Percentiles rank a stretch among this genome's conserved stretches.
Evolutionary conservation across 2,797 vertebrate genomes (phyloP).

Genomic region (Notolepis coatsorum): DNA sequence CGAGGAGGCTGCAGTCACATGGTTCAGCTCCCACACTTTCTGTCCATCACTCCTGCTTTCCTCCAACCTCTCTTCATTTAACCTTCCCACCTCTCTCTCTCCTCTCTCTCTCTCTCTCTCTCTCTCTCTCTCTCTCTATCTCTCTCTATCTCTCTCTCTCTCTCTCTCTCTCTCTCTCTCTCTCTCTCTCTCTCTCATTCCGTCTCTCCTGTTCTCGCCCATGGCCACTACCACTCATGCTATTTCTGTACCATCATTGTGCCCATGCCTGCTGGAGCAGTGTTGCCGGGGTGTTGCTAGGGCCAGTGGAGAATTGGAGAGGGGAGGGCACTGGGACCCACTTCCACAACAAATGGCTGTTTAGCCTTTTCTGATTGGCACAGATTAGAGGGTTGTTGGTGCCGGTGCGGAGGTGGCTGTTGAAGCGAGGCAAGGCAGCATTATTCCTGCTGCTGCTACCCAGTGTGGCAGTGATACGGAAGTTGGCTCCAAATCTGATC

Average conservation of each 20-base stretch:
- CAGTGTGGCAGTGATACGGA: too few relatives aligned
- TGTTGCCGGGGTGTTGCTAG: conserved; percentile 65
- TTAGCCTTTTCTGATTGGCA: conserved; percentile 78
- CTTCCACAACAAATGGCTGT: conserved; percentile 74
- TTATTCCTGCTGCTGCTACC: conserved; percentile 45
- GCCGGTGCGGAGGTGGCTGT: conserved; percentile 66
- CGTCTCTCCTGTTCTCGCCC: conserved; percentile 24
- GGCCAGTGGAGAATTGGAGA: conserved; percentile 53
- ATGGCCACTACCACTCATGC: conserved; percentile 64
- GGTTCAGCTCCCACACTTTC: conserved; percentile 2
- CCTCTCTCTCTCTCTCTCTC: neutral
- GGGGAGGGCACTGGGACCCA: conserved; percentile 50
- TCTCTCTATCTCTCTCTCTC: neutral
- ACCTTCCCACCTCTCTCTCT: conserved; percentile 13
- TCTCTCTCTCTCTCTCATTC: conserved; percentile 13
- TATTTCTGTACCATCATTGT: conserved; percentile 69
- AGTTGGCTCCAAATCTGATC: too few relatives aligned
- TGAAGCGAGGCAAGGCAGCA: conserved; percentile 49
- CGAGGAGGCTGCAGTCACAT: conserved; percentile 9
- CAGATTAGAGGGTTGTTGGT: conserved; percentile 73
- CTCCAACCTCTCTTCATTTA: conserved; percentile 6
- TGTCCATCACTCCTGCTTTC: neutral
- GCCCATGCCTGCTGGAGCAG: conserved; percentile 41
- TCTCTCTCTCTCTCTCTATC: neutral
- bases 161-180: conserved; percentile 1